Evolutionary conservation across 1,140 invertebrate genomes (phyloP).

Genomic region (Chymomyza costata): DNA sequence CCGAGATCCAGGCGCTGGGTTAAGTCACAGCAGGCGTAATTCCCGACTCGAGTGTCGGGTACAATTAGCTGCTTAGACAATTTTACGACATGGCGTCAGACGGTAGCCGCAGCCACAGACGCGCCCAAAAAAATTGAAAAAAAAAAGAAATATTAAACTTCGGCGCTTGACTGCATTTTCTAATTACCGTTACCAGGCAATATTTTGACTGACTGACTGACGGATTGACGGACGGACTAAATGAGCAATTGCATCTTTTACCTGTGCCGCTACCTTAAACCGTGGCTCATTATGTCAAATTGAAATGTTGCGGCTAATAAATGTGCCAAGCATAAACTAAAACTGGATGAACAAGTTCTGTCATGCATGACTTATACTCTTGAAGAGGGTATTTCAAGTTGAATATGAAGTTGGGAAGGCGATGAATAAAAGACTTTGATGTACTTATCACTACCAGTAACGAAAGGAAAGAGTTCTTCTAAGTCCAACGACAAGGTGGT

Average conservation of each 20-base stretch:
- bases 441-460: no score
- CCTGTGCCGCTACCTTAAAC: slow-evolving; percentile 19
- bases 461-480: no score
- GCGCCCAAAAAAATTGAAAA: slow-evolving; percentile 17
- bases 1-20: no score
- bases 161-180: neutral
- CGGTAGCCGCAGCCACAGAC: slow-evolving; percentile 52
- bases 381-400: no score
- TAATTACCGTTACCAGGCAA: slow-evolving; percentile 49
- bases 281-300: slow-evolving; percentile 72
- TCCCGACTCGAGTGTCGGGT: neutral
- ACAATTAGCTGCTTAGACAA: slow-evolving; percentile 5
- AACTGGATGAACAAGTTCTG: slow-evolving; percentile 6
- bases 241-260: neutral
- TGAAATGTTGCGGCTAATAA: slow-evolving; percentile 65
- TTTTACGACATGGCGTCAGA: slow-evolving; percentile 35
- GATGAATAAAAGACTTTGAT: neutral
- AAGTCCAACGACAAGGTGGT: no score
- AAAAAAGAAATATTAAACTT: no score
- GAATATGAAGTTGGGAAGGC: neutral
- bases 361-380: no score
- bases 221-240: neutral
- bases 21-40: no score
- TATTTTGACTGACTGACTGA: slow-evolving; percentile 32
- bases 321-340: slow-evolving; percentile 15